phyloP scores from a whole-genome alignment of 2,888 invertebrate species.

The Rhabditophanes sp. region DNA sequence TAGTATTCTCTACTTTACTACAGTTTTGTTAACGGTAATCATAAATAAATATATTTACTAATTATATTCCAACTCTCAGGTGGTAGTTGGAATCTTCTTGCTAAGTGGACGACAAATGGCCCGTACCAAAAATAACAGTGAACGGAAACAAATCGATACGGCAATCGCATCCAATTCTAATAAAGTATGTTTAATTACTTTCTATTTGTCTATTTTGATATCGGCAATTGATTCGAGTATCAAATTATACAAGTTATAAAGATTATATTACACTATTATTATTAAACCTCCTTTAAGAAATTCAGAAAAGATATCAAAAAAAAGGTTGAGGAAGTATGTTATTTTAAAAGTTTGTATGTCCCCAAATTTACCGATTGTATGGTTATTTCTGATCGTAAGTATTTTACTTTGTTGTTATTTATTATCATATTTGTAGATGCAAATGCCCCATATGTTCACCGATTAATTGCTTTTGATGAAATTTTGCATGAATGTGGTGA shows the following conservation, averaged over 20 bases:
- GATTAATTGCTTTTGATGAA: slow-evolving; percentile 40
- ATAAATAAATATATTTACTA: no score
- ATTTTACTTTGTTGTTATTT: slow-evolving; percentile 4
- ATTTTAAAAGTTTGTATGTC: slow-evolving; percentile 17
- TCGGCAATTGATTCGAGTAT: slow-evolving; percentile 1
- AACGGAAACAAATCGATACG: slow-evolving; percentile 18
- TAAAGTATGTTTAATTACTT: slow-evolving; percentile 10
- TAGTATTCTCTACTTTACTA: no score
- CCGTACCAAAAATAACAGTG: slow-evolving; percentile 29
- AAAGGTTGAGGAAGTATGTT: slow-evolving; percentile 12
- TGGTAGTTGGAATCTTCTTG: slow-evolving; percentile 11
- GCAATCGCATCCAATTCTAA: slow-evolving; percentile 19
- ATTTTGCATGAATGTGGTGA: slow-evolving; percentile 27
- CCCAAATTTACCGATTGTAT: slow-evolving; percentile 36
- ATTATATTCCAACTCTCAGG: no score
- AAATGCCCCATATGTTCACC: slow-evolving; percentile 26
- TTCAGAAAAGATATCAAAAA: slow-evolving; percentile 8
- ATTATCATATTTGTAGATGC: slow-evolving; percentile 21
- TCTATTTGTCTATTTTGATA: slow-evolving; percentile 4
- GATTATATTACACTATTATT: background rate
- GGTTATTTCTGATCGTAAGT: slow-evolving; percentile 29
- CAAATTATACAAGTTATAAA: background rate
- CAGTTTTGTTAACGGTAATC: no score
- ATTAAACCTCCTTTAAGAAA: slow-evolving; percentile 8
- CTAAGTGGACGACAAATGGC: slow-evolving; percentile 22